A percentile compares a stretch with the other conserved stretches of the same genome.
phyloP scores from a whole-genome alignment of 2,113 vertebrate genomes.

The Taurulus bubalis region DNA sequence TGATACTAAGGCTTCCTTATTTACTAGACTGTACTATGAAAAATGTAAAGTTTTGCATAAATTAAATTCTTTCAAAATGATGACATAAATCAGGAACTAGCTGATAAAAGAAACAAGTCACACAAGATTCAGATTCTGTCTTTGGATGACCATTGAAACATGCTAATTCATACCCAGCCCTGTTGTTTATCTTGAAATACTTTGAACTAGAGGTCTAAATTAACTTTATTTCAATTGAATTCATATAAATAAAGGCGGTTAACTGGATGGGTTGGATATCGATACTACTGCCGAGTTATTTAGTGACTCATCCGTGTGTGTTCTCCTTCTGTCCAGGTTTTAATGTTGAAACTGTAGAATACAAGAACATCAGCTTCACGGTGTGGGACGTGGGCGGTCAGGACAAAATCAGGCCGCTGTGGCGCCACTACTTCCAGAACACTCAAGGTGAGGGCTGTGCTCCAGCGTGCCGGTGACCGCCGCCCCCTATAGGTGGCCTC shows the following conservation, averaged over 20 bases:
- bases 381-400: conserved; percentile 99
- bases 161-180: neutral
- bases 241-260: neutral
- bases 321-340: conserved; percentile 84
- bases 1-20: neutral
- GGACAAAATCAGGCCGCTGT: conserved; percentile 98
- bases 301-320: neutral
- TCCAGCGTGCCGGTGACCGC: neutral
- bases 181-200: neutral
- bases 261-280: neutral
- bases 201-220: neutral
- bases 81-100: neutral
- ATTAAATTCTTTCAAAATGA: neutral
- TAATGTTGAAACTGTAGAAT: conserved; percentile 98
- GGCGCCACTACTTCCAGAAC: conserved; percentile 99
- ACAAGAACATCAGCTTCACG: conserved; percentile 99
- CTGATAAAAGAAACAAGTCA: neutral
- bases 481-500: conserved; percentile 53
- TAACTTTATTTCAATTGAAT: neutral
- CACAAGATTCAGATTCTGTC: too few relatives aligned
- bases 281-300: neutral
- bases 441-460: conserved; percentile 90
- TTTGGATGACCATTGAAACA: neutral
- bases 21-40: too few relatives aligned
- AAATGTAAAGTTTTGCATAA: neutral